Evolutionary conservation across 1,140 invertebrate genomes (phyloP).

Genomic region (Apis laboriosa): DNA sequence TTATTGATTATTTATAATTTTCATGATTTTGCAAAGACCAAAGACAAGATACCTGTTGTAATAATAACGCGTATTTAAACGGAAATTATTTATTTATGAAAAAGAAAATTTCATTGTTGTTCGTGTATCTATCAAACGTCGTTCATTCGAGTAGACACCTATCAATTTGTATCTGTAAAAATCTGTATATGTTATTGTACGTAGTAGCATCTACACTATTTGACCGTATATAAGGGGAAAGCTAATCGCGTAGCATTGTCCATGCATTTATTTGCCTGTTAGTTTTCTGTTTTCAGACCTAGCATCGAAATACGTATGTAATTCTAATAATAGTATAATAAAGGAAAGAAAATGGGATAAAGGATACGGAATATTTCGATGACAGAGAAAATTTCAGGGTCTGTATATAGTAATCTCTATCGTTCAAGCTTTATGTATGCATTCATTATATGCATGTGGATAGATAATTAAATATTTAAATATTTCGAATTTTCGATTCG

Average conservation of each 20-base stretch:
- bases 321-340: background rate
- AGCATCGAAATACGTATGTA: background rate
- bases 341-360: background rate
- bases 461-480: background rate
- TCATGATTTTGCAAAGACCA: constrained; percentile 25
- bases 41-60: constrained; percentile 34
- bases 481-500: background rate
- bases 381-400: constrained; percentile 11
- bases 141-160: constrained; percentile 55
- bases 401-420: constrained; percentile 6
- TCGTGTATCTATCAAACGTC: constrained; percentile 30
- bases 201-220: constrained; percentile 47
- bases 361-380: background rate
- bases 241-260: constrained; percentile 52
- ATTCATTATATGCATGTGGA: background rate
- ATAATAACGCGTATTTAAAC: constrained; percentile 20
- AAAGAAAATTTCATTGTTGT: background rate
- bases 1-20: constrained; percentile 5
- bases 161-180: background rate
- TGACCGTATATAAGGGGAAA: constrained; percentile 43
- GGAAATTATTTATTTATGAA: constrained; percentile 10
- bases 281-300: constrained; percentile 14
- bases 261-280: constrained; percentile 60
- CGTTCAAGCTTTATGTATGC: constrained; percentile 16
- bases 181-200: constrained; percentile 53